These are phyloP conservation scores for Natrix natrix DNA, from an alignment of 2,797 vertebrate genomes.

Conservation along the genomic window DNA sequence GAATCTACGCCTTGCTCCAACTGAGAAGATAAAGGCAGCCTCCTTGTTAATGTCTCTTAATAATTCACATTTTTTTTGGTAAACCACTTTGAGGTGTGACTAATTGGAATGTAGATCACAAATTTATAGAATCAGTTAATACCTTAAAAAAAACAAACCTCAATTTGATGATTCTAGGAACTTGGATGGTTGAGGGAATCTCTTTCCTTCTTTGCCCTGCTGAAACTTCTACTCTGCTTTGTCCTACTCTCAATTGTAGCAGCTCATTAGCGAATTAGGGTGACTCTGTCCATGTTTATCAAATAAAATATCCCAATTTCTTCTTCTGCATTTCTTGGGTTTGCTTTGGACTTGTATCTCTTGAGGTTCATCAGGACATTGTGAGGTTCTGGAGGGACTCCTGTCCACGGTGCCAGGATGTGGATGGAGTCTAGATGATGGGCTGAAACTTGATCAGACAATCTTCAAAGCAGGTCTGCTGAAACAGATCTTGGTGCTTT, in stretches of 20 bases:
- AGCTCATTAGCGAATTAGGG: too few relatives aligned
- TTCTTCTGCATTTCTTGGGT: conserved; percentile 5
- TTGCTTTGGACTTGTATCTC: background rate
- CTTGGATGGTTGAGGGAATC: fast-evolving
- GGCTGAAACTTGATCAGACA: background rate
- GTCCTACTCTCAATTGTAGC: background rate
- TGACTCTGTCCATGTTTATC: background rate
- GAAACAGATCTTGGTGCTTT: background rate
- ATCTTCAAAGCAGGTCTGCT: background rate
- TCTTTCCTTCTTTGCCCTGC: background rate
- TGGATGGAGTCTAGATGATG: background rate
- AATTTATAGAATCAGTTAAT: background rate
- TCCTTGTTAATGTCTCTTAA: background rate
- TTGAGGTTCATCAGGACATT: background rate
- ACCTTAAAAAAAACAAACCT: too few relatives aligned
- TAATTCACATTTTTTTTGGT: background rate
- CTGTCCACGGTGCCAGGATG: background rate
- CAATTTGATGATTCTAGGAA: fast-evolving
- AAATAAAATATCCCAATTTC: conserved; percentile 14
- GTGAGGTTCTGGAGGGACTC: background rate
- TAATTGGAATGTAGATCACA: background rate
- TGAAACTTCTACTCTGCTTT: too few relatives aligned
- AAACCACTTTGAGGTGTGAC: background rate
- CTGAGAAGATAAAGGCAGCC: background rate
- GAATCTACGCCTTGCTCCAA: background rate